These are phyloP conservation scores for Trichomalopsis sarcophagae DNA, from an alignment of 1,140 invertebrate genomes.

Conservation along the genomic window DNA sequence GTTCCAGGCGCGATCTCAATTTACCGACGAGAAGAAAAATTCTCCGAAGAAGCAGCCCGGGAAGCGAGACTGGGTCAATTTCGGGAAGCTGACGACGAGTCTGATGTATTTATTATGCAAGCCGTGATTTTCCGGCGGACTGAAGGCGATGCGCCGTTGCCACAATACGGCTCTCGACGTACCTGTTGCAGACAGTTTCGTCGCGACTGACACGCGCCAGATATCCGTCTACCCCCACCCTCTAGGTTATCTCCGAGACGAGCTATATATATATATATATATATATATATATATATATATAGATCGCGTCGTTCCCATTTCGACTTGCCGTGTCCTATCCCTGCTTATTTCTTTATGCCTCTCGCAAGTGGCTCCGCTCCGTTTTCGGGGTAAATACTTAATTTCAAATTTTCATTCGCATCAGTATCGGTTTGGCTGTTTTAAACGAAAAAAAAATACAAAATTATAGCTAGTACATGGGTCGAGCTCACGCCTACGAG, in stretches of 20 bases:
- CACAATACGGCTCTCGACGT: background rate
- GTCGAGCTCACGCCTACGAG: background rate
- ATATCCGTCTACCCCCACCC: background rate
- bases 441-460: no score
- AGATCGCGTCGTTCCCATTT: background rate
- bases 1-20: background rate
- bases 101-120: constrained; percentile 41
- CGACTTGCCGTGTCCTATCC: background rate
- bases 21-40: background rate
- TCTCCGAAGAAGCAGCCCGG: background rate
- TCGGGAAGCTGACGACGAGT: background rate
- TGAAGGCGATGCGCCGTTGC: background rate
- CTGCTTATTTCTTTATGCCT: background rate
- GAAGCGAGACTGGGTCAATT: background rate
- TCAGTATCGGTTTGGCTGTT: background rate
- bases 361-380: background rate
- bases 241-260: background rate
- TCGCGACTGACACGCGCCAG: background rate
- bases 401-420: background rate
- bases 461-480: no score
- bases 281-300: no score
- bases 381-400: background rate
- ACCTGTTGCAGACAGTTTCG: constrained; percentile 50
- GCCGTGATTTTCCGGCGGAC: constrained; percentile 21
- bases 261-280: background rate